Conservation (phyloP, 2,888 invertebrate species). For the Netelia fuscicornis region DNA sequence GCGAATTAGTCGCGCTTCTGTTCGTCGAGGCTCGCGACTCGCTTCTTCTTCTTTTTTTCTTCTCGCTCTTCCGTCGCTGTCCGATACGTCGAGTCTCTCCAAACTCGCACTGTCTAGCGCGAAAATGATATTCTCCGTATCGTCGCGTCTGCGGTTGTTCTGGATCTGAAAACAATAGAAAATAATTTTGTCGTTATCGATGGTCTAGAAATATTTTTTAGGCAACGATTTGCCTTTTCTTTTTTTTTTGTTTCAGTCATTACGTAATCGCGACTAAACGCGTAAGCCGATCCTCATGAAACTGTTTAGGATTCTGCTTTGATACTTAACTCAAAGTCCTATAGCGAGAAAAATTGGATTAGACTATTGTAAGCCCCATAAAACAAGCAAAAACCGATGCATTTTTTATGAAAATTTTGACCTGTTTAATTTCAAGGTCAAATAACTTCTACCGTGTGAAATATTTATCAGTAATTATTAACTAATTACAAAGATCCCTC, state of each 20-base stretch:
- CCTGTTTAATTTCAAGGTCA: no score
- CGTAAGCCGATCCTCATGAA: background rate
- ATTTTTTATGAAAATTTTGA: no score
- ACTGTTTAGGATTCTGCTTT: background rate
- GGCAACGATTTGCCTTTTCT: background rate
- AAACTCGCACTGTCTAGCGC: slow-evolving; percentile 10
- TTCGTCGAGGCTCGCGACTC: background rate
- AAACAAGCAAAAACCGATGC: background rate
- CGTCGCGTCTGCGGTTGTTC: background rate
- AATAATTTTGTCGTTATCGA: background rate
- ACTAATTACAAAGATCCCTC: no score
- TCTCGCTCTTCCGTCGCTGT: slow-evolving; percentile 63
- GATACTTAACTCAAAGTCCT: background rate
- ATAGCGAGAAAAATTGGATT: background rate
- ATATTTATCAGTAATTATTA: no score
- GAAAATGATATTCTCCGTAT: slow-evolving; percentile 22
- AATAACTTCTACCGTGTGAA: no score
- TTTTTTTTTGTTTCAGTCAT: background rate
- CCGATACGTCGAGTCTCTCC: slow-evolving; percentile 18
- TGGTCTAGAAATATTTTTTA: background rate
- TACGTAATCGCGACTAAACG: background rate
- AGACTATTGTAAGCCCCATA: background rate
- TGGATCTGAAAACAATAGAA: slow-evolving; percentile 47
- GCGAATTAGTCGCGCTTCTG: background rate
- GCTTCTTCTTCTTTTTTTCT: slow-evolving; percentile 54